Base-by-base conservation (phyloP, 2,888 invertebrate species). In the Coelinius sp. region DNA sequence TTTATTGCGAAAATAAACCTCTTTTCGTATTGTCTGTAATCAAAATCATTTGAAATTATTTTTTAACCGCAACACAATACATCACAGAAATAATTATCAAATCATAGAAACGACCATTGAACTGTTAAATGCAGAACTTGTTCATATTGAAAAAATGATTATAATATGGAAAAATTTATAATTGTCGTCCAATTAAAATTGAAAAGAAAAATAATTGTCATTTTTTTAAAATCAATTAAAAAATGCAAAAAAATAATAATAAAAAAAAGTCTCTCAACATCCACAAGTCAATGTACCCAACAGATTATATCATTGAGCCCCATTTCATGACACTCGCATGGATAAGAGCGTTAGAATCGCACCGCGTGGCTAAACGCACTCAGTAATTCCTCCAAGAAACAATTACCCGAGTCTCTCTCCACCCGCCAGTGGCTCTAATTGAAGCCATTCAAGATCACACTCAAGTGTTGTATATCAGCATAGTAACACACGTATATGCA, bases 361-460 rank as follows among this genome's bases (percentile, higher is more conserved):
- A 35, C 69, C 49, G 73, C 63, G 63, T 52, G 59, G 49, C 70
- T 71, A 68, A 73, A 71, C 73, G 65, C 71, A 69, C 68, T 68
- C 67, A 46, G 70, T 80, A 83, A 85, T 86, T 84, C 84, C 59
- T 59, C 79, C 78, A 77, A 85, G 86, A 84, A 86, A 86, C 85
- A 86, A 86, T 86, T 85, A 83, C 77, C 63, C 72, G 78, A 76
- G 80, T 78, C 83, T 83, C 83, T 83, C 83, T 84, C 82, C 81
- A 83, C 81, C 77, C 44, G 38, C 31, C 52, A 56, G 65, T 46
- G 56, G 20, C 59, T 82, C 79, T 86, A 85, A 86, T 86, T 86
- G 85, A 85, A 85, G 82, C 82, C 85, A 85, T 85, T 86, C 81
- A 83, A 83, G 84, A 85, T 85, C 83, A 82, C 82, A 83, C 74